phyloP scores from a whole-genome alignment of 2,113 vertebrate species.

The Semnornis frantzii region DNA sequence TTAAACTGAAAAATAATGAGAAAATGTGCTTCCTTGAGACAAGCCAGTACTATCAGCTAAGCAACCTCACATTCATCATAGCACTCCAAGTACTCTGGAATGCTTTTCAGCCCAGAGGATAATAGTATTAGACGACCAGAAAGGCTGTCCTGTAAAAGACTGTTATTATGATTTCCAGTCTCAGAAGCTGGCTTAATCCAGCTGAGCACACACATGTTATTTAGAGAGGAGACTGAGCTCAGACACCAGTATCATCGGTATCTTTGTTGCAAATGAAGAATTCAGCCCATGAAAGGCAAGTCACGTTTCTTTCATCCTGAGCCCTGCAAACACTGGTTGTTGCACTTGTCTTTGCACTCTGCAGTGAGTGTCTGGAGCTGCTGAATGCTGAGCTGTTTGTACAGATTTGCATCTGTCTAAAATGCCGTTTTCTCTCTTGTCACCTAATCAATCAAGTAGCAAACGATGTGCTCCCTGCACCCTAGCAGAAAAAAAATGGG shows the following conservation, averaged over 20 bases:
- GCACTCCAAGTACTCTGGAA: conserved; percentile 51
- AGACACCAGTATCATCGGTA: conserved; percentile 14
- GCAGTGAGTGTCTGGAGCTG: background rate
- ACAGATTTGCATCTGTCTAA: background rate
- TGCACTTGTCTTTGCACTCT: background rate
- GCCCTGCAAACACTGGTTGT: conserved; percentile 37
- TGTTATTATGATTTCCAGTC: conserved; percentile 61
- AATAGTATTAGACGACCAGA: conserved; percentile 59
- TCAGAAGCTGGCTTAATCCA: conserved; percentile 63
- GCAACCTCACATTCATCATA: conserved; percentile 30
- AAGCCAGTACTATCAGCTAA: conserved; percentile 47
- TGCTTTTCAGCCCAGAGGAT: conserved; percentile 60
- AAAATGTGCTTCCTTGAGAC: conserved; percentile 50
- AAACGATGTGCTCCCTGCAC: background rate
- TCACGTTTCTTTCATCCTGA: conserved; percentile 33
- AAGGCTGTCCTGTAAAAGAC: conserved; percentile 62
- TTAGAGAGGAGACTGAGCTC: conserved; percentile 51
- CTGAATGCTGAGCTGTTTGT: conserved; percentile 20
- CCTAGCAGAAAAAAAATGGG: background rate
- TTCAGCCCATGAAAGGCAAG: conserved; percentile 34
- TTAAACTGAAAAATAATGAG: conserved; percentile 38
- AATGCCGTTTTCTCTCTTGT: background rate
- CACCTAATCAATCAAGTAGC: background rate
- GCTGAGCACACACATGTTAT: conserved; percentile 65
- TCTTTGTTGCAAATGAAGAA: conserved; percentile 58